Percentiles rank a stretch among this genome's conserved stretches.
Conservation (phyloP, 2,797 vertebrate genomes). For the Crenuchus spilurus region DNA sequence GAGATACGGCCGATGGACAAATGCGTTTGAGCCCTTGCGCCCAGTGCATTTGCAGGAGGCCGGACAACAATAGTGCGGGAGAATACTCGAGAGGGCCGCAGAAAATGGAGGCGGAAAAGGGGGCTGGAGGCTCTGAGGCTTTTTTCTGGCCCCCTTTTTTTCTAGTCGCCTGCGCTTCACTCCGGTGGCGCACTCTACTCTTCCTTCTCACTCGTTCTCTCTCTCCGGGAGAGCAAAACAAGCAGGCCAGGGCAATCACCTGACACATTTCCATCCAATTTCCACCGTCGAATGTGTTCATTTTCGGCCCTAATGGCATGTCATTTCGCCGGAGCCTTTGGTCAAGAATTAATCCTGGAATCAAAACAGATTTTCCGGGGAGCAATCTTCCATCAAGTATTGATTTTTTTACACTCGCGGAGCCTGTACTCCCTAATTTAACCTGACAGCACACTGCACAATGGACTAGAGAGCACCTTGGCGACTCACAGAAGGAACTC, state of each 20-base stretch:
- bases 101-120: slow-evolving; percentile 84
- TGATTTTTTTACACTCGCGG: slow-evolving; percentile 99
- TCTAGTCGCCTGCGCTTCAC: slow-evolving; percentile 83
- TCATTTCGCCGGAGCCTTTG: slow-evolving; percentile 99
- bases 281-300: slow-evolving; percentile 99
- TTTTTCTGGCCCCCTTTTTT: slow-evolving; percentile 40
- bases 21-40: slow-evolving; percentile 86
- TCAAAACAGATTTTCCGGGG: slow-evolving; percentile 99
- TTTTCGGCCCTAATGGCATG: slow-evolving; percentile 99
- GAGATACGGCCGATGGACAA: slow-evolving; percentile 81
- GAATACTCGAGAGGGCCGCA: slow-evolving; percentile 88
- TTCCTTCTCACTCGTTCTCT: slow-evolving; percentile 70
- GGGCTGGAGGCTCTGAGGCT: slow-evolving; percentile 77
- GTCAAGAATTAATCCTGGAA: slow-evolving; percentile 99
- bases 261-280: slow-evolving; percentile 99
- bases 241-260: slow-evolving; percentile 94
- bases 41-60: slow-evolving; percentile 90
- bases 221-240: slow-evolving; percentile 85
- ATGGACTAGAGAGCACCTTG: slow-evolving; percentile 98
- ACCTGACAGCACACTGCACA: slow-evolving; percentile 99
- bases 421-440: slow-evolving; percentile 99
- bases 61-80: slow-evolving; percentile 89
- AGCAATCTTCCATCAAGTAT: slow-evolving; percentile 99
- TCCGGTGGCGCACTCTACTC: slow-evolving; percentile 59
- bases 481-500: slow-evolving; percentile 93